Base-by-base conservation (phyloP, 2,888 invertebrate species). In the Caenorhabditis virilis region DNA sequence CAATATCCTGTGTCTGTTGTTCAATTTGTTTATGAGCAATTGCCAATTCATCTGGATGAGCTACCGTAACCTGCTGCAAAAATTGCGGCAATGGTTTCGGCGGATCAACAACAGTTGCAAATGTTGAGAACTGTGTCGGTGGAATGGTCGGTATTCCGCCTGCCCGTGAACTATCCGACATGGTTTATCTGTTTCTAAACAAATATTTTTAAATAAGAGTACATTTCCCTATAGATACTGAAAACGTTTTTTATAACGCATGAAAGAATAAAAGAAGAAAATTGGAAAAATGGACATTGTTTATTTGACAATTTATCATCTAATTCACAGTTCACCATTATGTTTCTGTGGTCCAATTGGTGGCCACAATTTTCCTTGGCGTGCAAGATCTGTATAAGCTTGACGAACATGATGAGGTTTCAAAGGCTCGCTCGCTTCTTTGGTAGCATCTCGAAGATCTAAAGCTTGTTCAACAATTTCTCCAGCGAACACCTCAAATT, bases 391-490 rank as follows among this genome's bases (percentile, higher is more conserved):
- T n/a, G 64, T 63, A 43, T 68, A 77, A 7, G 80, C 81, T 27
- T 52, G 49, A 35, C 54, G 54, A 36, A 76, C 61, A 42, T 76
- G 76, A 16, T 74, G 61, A 7, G 76, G 76, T 41, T 76, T 70
- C 35, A 76, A 42, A 0, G 76, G 74, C 18, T 62, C 61, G 18
- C 41, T 26, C 22, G 54, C 23, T 25, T 56, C 39, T 7, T 51
- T 49, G 23, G 11, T 22, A 5, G 41, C 33, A 22, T 65, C 50
- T 22, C 69, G 70, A 2, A 73, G 16, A 41, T 74, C 74, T 16
- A 72, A 47, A 0, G 76, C 94, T 89, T 95, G 94, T 87, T 99
- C 98, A 4, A 98, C 93, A 58, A 99, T 90, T 87, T 99, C 98
- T 20, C 97, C 98, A 13, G 95, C 94, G 87, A 95, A 98, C 0